Evolutionary conservation across 2,797 vertebrate genomes (phyloP), one percentile per base, ranked within the genome.

Genomic region (Selene dorsalis): DNA sequence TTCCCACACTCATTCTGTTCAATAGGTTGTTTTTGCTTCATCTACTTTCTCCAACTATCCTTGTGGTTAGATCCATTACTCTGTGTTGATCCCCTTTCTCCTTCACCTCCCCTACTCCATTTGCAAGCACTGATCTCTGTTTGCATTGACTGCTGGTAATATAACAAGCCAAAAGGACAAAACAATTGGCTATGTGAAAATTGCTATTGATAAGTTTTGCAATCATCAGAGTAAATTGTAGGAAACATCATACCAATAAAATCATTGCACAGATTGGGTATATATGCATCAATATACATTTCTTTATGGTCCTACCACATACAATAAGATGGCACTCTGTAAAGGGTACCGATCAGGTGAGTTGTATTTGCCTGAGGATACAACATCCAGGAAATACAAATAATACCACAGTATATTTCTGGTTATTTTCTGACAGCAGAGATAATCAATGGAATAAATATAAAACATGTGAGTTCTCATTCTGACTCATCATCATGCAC

Each of bases 261-360:
- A 57, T 73, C 32, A 47, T 53, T 32, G 26, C 18, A 53, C 24
- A 55, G 12, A 48, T 9, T 12, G 28, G 26, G 3, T 35, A 47
- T 41, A n/a, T 24, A 4, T 30, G 18, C 17, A 75, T n/a, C 2
- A 53, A 71, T 59, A 60, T 22, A 22, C 18, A 61, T 38, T 50
- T 22, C 11, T 22, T 12, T 0, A 50, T 45, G 30, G 35, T 76
- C 50, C 22, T 17, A 50, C 28, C 62, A 43, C 11, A 32, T 24
- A 24, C 17, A 64, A 4, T 45, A 60, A 0, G 28, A 50, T 67
- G 38, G 22, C 38, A 32, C 30, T 65, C 52, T 32, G 32, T 59
- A 38, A 79, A 76, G 28, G 5, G 16, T 52, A 65, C 56, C 47
- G 71, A 74, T 74, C 26, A 53, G 4, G 11, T 13, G 30, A 18